Conservation (phyloP, 2,888 invertebrate genomes). For the Chrysolina oricalcia region DNA sequence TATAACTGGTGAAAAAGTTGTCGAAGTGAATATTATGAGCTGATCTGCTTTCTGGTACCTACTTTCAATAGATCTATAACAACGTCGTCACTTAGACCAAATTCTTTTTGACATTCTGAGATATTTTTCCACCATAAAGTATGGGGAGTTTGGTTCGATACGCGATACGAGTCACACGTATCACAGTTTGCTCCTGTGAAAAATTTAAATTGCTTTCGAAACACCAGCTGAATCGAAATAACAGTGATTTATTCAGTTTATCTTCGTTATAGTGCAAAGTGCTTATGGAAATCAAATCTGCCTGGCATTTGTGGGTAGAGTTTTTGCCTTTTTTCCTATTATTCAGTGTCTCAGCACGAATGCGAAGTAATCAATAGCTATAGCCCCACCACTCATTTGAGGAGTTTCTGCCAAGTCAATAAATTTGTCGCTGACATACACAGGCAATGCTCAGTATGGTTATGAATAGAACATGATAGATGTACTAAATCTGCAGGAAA, state of each 20-base stretch:
- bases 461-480: background rate
- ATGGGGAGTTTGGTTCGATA: no score
- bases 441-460: background rate
- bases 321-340: background rate
- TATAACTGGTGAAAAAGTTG: no score
- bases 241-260: background rate
- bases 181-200: no score
- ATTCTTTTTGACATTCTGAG: no score
- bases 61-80: no score
- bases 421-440: background rate
- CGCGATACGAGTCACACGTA: no score
- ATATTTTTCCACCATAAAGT: no score
- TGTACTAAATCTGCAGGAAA: background rate
- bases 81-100: no score
- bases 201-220: no score
- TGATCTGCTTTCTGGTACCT: no score
- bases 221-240: background rate
- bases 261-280: background rate
- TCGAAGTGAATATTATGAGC: no score
- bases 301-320: conserved; percentile 7
- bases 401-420: background rate
- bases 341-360: background rate
- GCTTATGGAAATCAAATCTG: background rate
- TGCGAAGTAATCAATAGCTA: background rate
- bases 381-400: background rate